Evolutionary conservation across 2,888 invertebrate species (phyloP).

Genomic region (Spisula solida): DNA sequence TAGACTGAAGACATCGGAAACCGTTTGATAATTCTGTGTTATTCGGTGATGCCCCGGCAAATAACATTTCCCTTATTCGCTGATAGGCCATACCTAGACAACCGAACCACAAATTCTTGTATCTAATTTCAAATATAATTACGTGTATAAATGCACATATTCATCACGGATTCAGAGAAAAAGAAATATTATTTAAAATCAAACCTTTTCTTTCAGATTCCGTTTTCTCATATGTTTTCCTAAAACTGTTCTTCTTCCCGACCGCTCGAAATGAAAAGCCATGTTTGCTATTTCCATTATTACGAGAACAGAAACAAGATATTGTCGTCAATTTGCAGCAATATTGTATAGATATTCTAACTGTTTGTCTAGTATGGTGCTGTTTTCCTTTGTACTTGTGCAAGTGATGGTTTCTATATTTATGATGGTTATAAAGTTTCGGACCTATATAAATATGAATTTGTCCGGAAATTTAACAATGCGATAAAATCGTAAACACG

Average conservation of each 20-base stretch:
- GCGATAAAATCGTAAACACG: not conserved
- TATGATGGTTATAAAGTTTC: not conserved
- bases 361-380: not conserved
- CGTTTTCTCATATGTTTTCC: constrained; percentile 7
- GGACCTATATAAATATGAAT: not conserved
- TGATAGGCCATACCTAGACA: no score
- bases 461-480: not conserved
- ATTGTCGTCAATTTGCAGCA: not conserved
- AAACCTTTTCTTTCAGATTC: constrained; percentile 4
- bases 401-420: not conserved
- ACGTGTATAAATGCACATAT: no score
- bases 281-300: not conserved
- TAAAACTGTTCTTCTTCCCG: not conserved
- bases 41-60: no score
- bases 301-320: not conserved
- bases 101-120: no score
- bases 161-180: no score
- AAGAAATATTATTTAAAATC: not conserved
- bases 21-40: no score
- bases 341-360: not conserved
- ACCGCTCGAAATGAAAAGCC: not conserved
- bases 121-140: no score
- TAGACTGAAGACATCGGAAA: no score
- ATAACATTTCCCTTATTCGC: no score
- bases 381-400: not conserved